Conservation (phyloP, 2,888 invertebrate species). For the Dorcus hopei region DNA sequence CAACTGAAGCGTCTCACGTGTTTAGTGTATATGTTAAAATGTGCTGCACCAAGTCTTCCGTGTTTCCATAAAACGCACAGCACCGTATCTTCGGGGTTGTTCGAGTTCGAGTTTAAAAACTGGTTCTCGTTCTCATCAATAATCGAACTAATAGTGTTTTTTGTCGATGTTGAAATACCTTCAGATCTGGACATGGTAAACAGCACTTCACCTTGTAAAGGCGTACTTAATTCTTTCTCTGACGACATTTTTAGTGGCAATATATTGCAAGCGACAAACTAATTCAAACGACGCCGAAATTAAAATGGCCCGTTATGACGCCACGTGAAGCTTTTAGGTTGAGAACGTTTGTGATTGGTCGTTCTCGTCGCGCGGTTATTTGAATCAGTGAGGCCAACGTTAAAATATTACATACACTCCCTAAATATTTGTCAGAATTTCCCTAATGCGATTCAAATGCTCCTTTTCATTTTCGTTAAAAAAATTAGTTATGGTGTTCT, state of each 20-base stretch:
- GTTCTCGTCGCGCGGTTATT: no score
- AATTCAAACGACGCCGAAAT: no score
- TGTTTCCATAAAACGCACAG: slow-evolving; percentile 64
- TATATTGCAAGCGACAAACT: no score
- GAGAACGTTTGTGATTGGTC: no score
- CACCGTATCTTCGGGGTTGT: slow-evolving; percentile 49
- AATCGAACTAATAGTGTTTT: not conserved
- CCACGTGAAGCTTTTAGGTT: no score
- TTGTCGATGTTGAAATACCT: not conserved
- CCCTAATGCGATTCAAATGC: no score
- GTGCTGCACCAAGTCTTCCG: slow-evolving; percentile 70
- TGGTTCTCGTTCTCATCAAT: not conserved
- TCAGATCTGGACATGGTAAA: slow-evolving; percentile 6
- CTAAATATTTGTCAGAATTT: no score
- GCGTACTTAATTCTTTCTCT: not conserved
- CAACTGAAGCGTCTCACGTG: slow-evolving; percentile 50
- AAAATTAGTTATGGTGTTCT: no score
- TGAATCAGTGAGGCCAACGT: no score
- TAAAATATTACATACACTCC: no score
- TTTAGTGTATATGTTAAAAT: slow-evolving; percentile 63
- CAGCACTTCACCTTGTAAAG: not conserved
- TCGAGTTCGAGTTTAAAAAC: slow-evolving; percentile 1
- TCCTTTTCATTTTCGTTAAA: no score
- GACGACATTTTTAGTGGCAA: not conserved
- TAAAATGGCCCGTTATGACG: no score